Evolutionary conservation across 2,888 invertebrate genomes (phyloP).

Genomic region (Andricus curvator): DNA sequence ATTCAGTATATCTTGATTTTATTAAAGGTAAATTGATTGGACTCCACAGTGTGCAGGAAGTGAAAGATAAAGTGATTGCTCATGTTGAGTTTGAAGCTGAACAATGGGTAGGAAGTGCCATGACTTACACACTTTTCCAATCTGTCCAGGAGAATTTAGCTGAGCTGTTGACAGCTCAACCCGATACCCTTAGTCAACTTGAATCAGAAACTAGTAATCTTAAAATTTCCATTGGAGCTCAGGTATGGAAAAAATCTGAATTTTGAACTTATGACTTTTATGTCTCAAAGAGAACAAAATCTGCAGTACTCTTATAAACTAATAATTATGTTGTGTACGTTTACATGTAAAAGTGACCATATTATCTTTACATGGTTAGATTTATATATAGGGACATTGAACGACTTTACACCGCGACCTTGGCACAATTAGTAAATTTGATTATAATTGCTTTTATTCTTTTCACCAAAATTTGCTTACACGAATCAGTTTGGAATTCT

Average conservation of each 20-base stretch:
- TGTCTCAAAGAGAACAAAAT: too few relatives aligned
- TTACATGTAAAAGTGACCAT: too few relatives aligned
- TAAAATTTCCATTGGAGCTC: conserved; percentile 79
- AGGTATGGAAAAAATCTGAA: conserved; percentile 61
- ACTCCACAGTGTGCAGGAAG: conserved; percentile 81
- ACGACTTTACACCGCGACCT: too few relatives aligned
- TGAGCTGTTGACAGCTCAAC: conserved; percentile 86
- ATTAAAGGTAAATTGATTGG: conserved; percentile 65
- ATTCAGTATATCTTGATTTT: conserved; percentile 31
- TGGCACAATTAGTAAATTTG: too few relatives aligned
- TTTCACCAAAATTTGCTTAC: too few relatives aligned
- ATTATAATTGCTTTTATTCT: too few relatives aligned
- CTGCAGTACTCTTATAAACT: too few relatives aligned
- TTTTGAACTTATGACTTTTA: neutral
- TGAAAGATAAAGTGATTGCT: conserved; percentile 85
- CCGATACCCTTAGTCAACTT: conserved; percentile 80
- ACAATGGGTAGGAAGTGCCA: conserved; percentile 92
- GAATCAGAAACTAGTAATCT: conserved; percentile 81
- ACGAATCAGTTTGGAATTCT: too few relatives aligned
- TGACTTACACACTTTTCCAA: conserved; percentile 97
- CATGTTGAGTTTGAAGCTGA: conserved; percentile 86
- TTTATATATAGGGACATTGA: too few relatives aligned
- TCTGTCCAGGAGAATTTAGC: conserved; percentile 90
- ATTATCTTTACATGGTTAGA: too few relatives aligned
- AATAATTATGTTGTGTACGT: too few relatives aligned